Evolutionary conservation across 2,113 vertebrate genomes (phyloP).

Genomic region (Poecile atricapillus): DNA sequence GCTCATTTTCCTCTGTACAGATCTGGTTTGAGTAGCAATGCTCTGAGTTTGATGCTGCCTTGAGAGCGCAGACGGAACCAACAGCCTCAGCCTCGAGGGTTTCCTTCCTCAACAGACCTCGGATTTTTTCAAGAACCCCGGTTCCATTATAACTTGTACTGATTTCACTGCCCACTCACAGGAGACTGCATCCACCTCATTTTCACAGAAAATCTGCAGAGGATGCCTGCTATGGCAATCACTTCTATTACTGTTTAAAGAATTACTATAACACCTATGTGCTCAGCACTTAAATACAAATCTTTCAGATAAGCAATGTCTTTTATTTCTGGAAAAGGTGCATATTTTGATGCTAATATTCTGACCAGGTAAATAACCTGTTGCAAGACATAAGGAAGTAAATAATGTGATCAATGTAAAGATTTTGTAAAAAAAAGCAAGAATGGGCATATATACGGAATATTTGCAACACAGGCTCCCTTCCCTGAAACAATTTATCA

Average conservation of each 20-base stretch:
- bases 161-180: background rate
- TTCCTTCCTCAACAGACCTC: background rate
- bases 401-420: background rate
- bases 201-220: background rate
- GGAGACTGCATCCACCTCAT: background rate
- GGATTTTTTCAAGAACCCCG: background rate
- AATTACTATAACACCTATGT: background rate
- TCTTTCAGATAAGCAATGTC: background rate
- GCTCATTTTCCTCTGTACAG: background rate
- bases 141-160: background rate
- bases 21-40: background rate
- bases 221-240: background rate
- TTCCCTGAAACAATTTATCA: background rate
- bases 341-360: background rate
- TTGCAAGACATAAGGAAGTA: background rate
- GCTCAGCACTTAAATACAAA: background rate
- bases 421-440: background rate
- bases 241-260: background rate
- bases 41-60: background rate
- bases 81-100: fast-evolving
- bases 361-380: background rate
- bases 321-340: background rate
- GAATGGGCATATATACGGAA: background rate
- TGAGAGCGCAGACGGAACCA: fast-evolving
- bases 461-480: background rate